These are phyloP conservation scores for Pseudochromis fuscus DNA, from an alignment of 2,797 vertebrate genomes.

Conservation along the genomic window DNA sequence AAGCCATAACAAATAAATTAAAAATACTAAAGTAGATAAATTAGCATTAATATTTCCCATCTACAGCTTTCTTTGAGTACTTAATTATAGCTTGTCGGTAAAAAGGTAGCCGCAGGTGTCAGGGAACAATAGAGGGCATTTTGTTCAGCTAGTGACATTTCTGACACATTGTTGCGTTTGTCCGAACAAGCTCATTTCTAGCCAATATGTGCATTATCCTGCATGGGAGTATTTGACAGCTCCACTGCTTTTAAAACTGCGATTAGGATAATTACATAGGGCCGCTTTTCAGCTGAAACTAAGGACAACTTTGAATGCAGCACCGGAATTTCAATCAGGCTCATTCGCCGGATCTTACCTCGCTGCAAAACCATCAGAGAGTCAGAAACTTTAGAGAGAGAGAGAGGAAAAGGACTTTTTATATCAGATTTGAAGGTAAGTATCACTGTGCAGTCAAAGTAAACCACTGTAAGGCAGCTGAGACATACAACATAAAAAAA, in stretches of 20 bases:
- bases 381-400: constrained; percentile 34
- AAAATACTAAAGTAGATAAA: constrained; percentile 41
- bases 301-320: constrained; percentile 65
- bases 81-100: constrained; percentile 67
- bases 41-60: constrained; percentile 49
- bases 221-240: constrained; percentile 71
- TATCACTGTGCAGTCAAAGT: constrained; percentile 57
- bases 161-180: constrained; percentile 59
- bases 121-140: constrained; percentile 62
- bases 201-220: constrained; percentile 65
- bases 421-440: constrained; percentile 51
- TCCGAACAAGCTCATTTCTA: constrained; percentile 57
- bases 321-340: constrained; percentile 72
- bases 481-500: constrained; percentile 60
- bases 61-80: constrained; percentile 59
- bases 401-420: constrained; percentile 35
- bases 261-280: constrained; percentile 77
- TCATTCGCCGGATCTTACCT: constrained; percentile 31
- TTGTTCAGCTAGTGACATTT: constrained; percentile 64
- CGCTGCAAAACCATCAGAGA: constrained; percentile 33
- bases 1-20: constrained; percentile 41
- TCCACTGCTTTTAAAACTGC: constrained; percentile 75
- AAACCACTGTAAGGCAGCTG: constrained; percentile 48
- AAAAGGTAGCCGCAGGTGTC: constrained; percentile 68
- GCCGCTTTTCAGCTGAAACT: constrained; percentile 62